phyloP scores from a whole-genome alignment of 1,140 invertebrate genomes.

The Ceratina calcarata region DNA sequence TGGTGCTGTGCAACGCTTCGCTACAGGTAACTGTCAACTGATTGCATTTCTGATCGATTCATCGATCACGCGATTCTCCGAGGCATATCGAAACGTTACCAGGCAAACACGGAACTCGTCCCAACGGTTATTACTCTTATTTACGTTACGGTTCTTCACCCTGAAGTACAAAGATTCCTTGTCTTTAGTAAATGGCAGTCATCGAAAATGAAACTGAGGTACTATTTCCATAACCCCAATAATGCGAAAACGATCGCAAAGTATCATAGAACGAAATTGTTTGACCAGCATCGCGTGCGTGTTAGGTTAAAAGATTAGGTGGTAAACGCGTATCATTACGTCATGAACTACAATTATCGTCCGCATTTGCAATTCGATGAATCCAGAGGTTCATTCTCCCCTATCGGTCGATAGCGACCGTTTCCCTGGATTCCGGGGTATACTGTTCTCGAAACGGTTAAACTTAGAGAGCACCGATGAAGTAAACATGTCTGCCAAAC shows the following conservation, averaged over 20 bases:
- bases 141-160: too few species aligned
- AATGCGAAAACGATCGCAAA: background rate
- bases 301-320: too few species aligned
- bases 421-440: background rate
- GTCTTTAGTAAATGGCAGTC: too few species aligned
- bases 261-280: background rate
- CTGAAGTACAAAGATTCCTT: too few species aligned
- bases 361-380: slow-evolving; percentile 21
- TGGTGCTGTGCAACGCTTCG: background rate
- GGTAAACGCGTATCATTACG: background rate
- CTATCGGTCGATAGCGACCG: background rate
- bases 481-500: background rate
- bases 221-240: too few species aligned
- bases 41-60: background rate
- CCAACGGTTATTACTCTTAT: background rate
- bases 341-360: background rate
- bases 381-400: background rate
- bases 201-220: too few species aligned
- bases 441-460: too few species aligned
- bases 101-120: background rate
- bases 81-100: slow-evolving; percentile 36
- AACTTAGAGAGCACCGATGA: background rate
- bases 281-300: background rate
- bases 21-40: slow-evolving; percentile 17
- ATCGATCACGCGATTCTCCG: background rate